Percentiles rank a stretch among this genome's conserved stretches.
phyloP scores from a whole-genome alignment of 1,140 invertebrate species.

The Polypedilum vanderplanki region DNA sequence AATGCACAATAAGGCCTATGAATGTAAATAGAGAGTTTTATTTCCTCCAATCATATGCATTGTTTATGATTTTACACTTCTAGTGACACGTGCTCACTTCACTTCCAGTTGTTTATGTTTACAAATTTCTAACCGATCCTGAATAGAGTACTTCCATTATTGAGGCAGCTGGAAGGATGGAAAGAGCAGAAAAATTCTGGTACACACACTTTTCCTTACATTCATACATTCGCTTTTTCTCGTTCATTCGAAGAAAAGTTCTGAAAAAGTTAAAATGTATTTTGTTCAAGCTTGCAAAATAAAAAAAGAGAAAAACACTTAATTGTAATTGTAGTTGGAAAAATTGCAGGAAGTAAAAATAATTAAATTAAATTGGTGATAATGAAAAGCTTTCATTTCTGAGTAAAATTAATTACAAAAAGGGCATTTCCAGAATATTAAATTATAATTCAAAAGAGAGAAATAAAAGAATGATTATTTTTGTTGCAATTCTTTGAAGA shows the following conservation, averaged over 20 bases:
- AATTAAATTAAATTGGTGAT: background rate
- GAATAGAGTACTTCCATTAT: conserved; percentile 15
- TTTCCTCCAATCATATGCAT: background rate
- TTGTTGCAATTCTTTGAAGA: too few species aligned
- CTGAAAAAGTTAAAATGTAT: background rate
- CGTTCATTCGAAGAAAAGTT: background rate
- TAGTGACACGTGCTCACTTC: background rate
- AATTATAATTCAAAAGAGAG: too few species aligned
- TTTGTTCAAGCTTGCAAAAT: background rate
- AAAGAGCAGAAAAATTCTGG: background rate
- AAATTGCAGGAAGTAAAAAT: background rate
- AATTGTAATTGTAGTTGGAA: background rate
- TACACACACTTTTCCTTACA: background rate
- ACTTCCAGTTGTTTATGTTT: background rate
- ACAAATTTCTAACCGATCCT: background rate
- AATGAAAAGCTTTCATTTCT: background rate
- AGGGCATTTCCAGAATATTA: too few species aligned
- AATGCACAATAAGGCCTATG: too few species aligned
- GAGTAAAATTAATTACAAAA: background rate
- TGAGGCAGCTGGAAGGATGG: background rate
- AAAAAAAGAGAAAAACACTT: background rate
- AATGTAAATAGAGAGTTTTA: too few species aligned
- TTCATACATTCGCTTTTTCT: background rate
- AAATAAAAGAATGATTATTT: too few species aligned
- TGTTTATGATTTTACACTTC: conserved; percentile 14